Percentiles rank a stretch among this genome's conserved stretches.
phyloP scores from a whole-genome alignment of 2,113 vertebrate species.

The Chloroceryle aenea region DNA sequence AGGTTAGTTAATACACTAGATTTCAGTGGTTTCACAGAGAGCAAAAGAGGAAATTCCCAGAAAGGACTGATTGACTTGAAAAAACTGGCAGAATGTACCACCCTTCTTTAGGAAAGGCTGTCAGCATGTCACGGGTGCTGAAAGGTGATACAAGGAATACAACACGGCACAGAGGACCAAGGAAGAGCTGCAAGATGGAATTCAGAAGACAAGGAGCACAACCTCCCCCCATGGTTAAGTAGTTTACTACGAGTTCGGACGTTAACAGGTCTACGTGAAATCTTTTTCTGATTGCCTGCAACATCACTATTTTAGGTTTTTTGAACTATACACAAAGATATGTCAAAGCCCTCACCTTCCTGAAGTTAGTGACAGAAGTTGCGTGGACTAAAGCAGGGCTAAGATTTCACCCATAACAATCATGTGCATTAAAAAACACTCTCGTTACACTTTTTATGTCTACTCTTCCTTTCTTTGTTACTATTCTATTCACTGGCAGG shows the following conservation, averaged over 20 bases:
- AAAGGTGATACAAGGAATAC: background rate
- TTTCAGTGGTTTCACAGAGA: background rate
- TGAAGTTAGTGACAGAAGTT: background rate
- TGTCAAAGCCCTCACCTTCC: background rate
- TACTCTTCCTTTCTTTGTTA: slow-evolving; percentile 19
- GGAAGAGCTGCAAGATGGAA: background rate
- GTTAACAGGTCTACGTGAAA: background rate
- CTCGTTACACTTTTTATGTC: slow-evolving; percentile 13
- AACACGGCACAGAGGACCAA: background rate
- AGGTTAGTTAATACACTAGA: background rate
- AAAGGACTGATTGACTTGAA: background rate
- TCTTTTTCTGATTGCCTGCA: background rate
- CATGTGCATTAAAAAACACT: background rate
- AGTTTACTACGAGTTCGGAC: background rate
- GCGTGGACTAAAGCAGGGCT: background rate
- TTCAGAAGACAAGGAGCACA: background rate
- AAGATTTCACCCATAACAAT: background rate
- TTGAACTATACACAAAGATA: background rate
- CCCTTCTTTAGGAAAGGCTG: background rate
- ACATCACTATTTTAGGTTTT: background rate
- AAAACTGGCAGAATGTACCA: background rate
- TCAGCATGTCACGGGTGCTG: background rate
- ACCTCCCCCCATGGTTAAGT: accelerated
- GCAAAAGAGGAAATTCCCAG: background rate
- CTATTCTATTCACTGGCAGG: background rate